phyloP scores from a whole-genome alignment of 2,113 vertebrate genomes.

The Psilopsiagon aurifrons region DNA sequence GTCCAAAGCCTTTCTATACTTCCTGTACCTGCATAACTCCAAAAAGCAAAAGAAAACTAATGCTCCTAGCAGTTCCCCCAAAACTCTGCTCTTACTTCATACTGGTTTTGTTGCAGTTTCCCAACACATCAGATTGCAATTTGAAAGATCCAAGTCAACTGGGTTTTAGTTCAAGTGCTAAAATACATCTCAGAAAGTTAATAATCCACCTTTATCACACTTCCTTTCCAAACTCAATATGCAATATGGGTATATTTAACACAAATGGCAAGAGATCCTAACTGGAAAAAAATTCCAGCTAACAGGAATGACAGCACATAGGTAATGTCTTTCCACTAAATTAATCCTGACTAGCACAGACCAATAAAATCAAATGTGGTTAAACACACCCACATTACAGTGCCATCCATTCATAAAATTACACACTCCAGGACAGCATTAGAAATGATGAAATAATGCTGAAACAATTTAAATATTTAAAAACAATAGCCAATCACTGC shows the following conservation, averaged over 20 bases:
- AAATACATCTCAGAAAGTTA: not conserved
- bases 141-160: not conserved
- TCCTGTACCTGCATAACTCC: not conserved
- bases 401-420: not conserved
- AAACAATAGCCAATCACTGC: not conserved
- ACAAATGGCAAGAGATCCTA: not conserved
- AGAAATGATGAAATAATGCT: not conserved
- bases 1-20: not conserved
- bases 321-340: not conserved
- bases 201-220: not conserved
- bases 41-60: not conserved
- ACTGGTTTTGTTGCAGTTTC: not conserved
- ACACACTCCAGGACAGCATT: not conserved
- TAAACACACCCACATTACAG: not conserved
- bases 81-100: not conserved
- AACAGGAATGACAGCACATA: not conserved
- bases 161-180: not conserved
- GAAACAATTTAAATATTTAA: not conserved
- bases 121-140: not conserved
- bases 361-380: not conserved
- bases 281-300: not conserved
- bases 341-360: not conserved
- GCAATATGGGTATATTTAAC: not conserved
- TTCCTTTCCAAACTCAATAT: not conserved
- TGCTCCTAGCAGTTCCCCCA: not conserved